Conservation (phyloP, 2,888 invertebrate species). For the Furcula furcula region DNA sequence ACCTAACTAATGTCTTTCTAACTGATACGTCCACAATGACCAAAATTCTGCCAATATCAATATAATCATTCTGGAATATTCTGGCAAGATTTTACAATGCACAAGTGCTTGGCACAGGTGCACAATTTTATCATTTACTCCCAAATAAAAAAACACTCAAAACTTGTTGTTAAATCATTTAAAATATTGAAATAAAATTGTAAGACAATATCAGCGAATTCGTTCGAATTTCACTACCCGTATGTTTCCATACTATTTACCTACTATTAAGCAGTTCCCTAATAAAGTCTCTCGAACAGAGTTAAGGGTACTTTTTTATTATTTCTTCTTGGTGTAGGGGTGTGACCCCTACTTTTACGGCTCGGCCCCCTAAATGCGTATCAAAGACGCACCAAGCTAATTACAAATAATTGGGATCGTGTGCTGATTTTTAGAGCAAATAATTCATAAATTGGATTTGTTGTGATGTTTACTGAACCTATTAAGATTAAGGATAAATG, state of each 20-base stretch:
- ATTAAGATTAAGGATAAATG: no score
- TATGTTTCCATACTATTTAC: conserved; percentile 21
- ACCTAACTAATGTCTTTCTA: no score
- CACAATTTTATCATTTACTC: no score
- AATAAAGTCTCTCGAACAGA: conserved; percentile 33
- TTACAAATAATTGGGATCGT: conserved; percentile 32
- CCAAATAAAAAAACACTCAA: no score
- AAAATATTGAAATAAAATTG: no score
- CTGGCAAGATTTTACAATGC: no score
- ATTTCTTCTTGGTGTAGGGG: conserved; percentile 31
- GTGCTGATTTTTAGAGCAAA: conserved; percentile 27
- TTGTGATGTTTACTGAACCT: not conserved
- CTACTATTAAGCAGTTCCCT: conserved; percentile 33
- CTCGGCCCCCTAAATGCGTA: conserved; percentile 27
- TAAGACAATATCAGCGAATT: no score
- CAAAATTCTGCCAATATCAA: no score
- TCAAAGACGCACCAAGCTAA: conserved; percentile 33
- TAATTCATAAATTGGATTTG: conserved; percentile 7
- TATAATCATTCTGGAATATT: no score
- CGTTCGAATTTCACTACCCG: conserved; percentile 1
- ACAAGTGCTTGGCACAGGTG: no score
- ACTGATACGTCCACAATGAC: no score
- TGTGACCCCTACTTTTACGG: conserved; percentile 16
- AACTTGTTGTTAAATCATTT: no score
- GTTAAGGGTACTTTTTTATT: conserved; percentile 34